A percentile compares a stretch with the other conserved stretches of the same genome.
phyloP scores from a whole-genome alignment of 37 sponge, comb jelly and placozoan genomes.

The Ephydatia muelleri region DNA sequence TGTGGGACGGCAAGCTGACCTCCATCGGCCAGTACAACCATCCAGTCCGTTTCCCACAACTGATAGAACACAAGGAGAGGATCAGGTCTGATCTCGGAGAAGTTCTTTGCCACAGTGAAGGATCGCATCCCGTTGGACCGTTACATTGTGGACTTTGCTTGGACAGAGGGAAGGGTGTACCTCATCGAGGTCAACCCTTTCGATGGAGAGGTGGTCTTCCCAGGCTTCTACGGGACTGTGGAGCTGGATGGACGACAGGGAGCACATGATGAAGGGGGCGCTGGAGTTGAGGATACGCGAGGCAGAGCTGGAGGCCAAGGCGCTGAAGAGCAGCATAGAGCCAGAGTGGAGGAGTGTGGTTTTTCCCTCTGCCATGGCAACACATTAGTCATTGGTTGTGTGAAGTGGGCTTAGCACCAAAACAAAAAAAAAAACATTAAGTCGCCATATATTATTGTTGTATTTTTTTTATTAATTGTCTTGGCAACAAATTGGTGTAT shows the following conservation, averaged over 20 bases:
- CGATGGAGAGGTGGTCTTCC: conserved; percentile 43
- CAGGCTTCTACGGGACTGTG: conserved; percentile 49
- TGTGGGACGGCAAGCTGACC: conserved; percentile 32
- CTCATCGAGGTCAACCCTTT: conserved; percentile 42
- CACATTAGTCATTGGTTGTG: no score
- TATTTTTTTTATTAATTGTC: no score
- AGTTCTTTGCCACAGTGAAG: conserved; percentile 20
- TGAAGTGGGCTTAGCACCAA: no score
- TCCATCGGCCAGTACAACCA: conserved; percentile 58
- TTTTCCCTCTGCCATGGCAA: not conserved
- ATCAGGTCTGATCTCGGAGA: conserved; percentile 17
- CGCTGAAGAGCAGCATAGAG: conserved; percentile 18
- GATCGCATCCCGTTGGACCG: conserved; percentile 28
- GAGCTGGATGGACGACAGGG: conserved; percentile 42
- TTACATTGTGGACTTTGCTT: conserved; percentile 53
- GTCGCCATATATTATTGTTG: no score
- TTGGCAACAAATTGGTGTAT: no score
- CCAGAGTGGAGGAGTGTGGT: conserved; percentile 40
- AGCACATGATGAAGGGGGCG: conserved; percentile 47
- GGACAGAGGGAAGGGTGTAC: conserved; percentile 32
- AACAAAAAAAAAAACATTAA: no score
- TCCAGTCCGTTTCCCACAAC: conserved; percentile 31
- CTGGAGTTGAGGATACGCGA: conserved; percentile 29
- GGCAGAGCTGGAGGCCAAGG: not conserved
- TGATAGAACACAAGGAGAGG: not conserved